Base-by-base conservation (phyloP, 2,113 vertebrate genomes). In the Semicossyphus pulcher region DNA sequence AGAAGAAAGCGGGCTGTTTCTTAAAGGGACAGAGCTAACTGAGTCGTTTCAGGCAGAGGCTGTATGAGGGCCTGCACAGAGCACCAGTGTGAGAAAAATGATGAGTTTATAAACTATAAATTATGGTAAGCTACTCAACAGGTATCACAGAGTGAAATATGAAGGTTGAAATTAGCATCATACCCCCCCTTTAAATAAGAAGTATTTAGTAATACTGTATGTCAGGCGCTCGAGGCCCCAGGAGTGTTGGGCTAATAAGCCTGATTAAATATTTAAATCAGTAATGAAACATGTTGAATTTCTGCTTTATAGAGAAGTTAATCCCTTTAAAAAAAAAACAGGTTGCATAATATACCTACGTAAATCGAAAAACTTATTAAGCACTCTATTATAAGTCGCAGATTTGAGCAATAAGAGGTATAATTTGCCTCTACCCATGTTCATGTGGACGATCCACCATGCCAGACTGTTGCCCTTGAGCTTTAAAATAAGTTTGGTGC, bases 231-330 rank as follows among this genome's bases (percentile, higher is more conserved):
- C 2, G 2, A 44, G 39, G 23, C 14, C 16, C 29, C 4, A 10
- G 7, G 18, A 37, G n/a, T 49, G 31, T 28, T 39, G 14, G 10
- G 3, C 16, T 53, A 29, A 44, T 72, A 62, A 26, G 18, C 14
- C 21, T 45, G 25, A 59, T 70, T 39, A 32, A 81, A 48, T 70
- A 59, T 53, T 45, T 47, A 32, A 45, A n/a, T 6, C 26, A 51
- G 7, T 21, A 12, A n/a, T n/a, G n/a, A n/a, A n/a, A 11, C 36
- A 64, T 23, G 51, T 64, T 44, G 4, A 64, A 39, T 52, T 44
- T 53, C 18, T n/a, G 21, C 51, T 57, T 57, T 51, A 42, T 16
- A 58, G 21, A 16, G 1, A 48, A 49, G 26, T 11, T 10, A 25
- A 48, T 54, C 18, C 10, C 4, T 6, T 34, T 4, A 34, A 34